These are phyloP conservation scores for Tenualosa thibaudeaui DNA, from an alignment of 2,797 vertebrate species.

Conservation along the genomic window DNA sequence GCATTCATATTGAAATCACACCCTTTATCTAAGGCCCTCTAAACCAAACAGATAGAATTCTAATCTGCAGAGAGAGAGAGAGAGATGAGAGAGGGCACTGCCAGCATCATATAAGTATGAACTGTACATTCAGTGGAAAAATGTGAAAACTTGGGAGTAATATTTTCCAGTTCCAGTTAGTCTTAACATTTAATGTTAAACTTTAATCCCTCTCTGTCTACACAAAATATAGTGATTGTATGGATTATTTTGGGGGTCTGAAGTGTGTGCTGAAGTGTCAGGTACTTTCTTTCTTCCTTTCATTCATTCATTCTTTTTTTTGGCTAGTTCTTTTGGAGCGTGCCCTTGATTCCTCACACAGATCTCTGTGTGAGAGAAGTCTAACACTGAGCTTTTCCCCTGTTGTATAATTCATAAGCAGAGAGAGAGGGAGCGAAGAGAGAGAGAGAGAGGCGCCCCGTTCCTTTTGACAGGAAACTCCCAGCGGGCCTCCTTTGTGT, in stretches of 20 bases:
- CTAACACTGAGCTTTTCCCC: neutral
- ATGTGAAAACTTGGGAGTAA: neutral
- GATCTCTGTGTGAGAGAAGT: neutral
- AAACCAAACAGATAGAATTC: slow-evolving; percentile 58
- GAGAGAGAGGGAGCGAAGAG: neutral
- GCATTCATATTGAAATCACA: slow-evolving; percentile 72
- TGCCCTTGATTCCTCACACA: neutral
- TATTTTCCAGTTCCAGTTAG: too few relatives aligned
- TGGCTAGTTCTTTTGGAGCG: neutral
- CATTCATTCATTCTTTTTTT: neutral
- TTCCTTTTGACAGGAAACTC: slow-evolving; percentile 66
- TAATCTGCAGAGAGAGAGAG: slow-evolving; percentile 51
- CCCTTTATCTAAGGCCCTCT: slow-evolving; percentile 61
- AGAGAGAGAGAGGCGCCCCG: slow-evolving; percentile 55
- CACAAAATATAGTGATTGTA: neutral
- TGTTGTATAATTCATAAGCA: slow-evolving; percentile 16
- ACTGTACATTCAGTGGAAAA: too few relatives aligned
- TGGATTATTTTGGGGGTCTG: neutral
- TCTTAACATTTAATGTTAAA: neutral
- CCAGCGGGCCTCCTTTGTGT: slow-evolving; percentile 72
- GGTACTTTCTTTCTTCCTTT: neutral
- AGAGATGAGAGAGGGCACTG: neutral
- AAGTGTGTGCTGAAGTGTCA: neutral
- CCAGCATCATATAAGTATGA: neutral
- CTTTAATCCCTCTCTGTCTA: neutral